phyloP scores from a whole-genome alignment of 2,888 invertebrate species.

The Siphlonurus alternatus region DNA sequence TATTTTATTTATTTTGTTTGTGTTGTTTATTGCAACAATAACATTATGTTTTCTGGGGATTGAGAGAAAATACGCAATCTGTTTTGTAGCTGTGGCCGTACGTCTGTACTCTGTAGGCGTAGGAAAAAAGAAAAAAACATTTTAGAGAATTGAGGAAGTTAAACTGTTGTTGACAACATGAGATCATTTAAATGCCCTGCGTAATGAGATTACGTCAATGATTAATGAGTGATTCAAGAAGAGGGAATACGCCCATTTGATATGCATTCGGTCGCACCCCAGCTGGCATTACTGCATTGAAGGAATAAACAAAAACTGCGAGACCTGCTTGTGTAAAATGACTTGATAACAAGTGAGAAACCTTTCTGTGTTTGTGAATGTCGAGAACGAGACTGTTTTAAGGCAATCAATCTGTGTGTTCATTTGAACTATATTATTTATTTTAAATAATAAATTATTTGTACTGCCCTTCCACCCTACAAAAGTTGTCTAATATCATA shows the following conservation, averaged over 20 bases:
- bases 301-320: neutral
- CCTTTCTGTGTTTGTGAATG: neutral
- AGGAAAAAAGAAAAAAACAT: no score
- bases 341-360: neutral
- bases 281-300: neutral
- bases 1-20: no score
- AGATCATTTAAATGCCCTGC: neutral
- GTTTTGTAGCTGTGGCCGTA: no score
- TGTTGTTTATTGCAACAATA: no score
- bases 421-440: no score
- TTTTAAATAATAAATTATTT: no score
- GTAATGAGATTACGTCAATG: neutral
- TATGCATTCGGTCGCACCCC: neutral
- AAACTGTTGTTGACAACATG: neutral
- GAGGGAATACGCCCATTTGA: neutral
- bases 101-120: no score
- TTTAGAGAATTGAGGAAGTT: neutral
- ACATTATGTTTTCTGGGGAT: no score
- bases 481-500: no score
- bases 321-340: neutral
- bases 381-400: neutral
- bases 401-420: no score
- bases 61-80: no score
- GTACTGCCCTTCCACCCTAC: no score
- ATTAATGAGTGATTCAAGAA: neutral